Conservation (phyloP, 2,888 invertebrate species). For the Alentia gelatinosa region DNA sequence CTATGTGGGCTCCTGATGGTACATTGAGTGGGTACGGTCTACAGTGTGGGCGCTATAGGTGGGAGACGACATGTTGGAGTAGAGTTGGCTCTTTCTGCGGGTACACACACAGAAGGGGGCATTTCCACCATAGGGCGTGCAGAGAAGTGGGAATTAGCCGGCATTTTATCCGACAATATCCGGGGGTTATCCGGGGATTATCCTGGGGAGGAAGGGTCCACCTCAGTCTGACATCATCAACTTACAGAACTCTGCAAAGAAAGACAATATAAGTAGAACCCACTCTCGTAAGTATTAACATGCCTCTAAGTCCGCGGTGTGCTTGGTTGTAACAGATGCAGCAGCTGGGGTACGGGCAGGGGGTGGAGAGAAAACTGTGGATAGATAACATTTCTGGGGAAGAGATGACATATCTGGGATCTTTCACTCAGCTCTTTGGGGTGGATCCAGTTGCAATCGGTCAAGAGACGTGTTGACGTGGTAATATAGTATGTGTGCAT, state of each 20-base stretch:
- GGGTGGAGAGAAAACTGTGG: neutral
- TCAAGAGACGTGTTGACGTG: too few species aligned
- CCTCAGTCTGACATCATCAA: conserved; percentile 57
- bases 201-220: conserved; percentile 48
- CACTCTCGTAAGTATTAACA: conserved; percentile 29
- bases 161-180: conserved; percentile 39
- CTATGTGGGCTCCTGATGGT: neutral
- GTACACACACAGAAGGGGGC: conserved; percentile 38
- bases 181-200: conserved; percentile 31
- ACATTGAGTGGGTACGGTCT: neutral
- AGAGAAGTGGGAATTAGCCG: conserved; percentile 39
- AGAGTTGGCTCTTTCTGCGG: conserved; percentile 53
- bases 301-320: neutral
- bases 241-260: conserved; percentile 58
- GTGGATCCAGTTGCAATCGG: neutral
- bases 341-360: too few species aligned
- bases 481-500: too few species aligned
- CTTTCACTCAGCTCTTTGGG: neutral
- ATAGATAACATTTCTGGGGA: neutral
- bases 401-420: neutral
- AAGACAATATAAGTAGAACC: conserved; percentile 55
- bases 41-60: conserved; percentile 12
- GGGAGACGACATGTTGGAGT: conserved; percentile 16
- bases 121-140: conserved; percentile 42
- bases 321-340: neutral